Percentiles rank a stretch among this genome's conserved stretches.
Conservation (phyloP, 2,888 invertebrate species). For the Trilocha varians region DNA sequence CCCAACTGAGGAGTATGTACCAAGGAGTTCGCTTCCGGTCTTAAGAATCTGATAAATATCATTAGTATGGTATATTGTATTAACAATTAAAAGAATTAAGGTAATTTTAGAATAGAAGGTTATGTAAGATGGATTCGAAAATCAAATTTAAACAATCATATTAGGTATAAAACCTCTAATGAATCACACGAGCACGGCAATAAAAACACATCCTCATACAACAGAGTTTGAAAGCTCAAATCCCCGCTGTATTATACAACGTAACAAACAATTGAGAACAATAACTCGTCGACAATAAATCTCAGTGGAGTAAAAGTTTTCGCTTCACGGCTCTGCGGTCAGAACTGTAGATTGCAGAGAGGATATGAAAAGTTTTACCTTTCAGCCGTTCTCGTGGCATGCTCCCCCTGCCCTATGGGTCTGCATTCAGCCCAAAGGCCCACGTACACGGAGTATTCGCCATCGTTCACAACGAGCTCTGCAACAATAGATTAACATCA, state of each 20-base stretch:
- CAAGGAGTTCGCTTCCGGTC: slow-evolving; percentile 44
- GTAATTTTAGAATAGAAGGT: too few relatives aligned
- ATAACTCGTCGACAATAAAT: too few relatives aligned
- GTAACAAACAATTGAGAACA: too few relatives aligned
- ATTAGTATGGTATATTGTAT: too few relatives aligned
- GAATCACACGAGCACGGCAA: too few relatives aligned
- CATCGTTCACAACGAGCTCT: slow-evolving; percentile 30
- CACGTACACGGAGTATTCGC: slow-evolving; percentile 48
- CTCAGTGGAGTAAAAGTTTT: not conserved
- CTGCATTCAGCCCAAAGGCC: slow-evolving; percentile 57
- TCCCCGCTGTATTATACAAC: too few relatives aligned
- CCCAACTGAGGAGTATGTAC: slow-evolving; percentile 63
- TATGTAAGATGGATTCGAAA: too few relatives aligned
- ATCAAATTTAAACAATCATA: too few relatives aligned
- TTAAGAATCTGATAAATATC: slow-evolving; percentile 21
- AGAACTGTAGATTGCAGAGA: not conserved
- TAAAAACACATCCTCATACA: too few relatives aligned
- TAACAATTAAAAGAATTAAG: too few relatives aligned
- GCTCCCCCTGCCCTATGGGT: slow-evolving; percentile 34
- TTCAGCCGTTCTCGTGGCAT: slow-evolving; percentile 33
- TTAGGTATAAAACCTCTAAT: too few relatives aligned
- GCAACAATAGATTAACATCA: slow-evolving; percentile 20
- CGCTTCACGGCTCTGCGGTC: not conserved
- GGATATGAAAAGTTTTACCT: slow-evolving; percentile 26
- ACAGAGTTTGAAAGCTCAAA: too few relatives aligned